Base-by-base conservation (phyloP, 2,797 vertebrate genomes). In the Diplodus puntazzo region DNA sequence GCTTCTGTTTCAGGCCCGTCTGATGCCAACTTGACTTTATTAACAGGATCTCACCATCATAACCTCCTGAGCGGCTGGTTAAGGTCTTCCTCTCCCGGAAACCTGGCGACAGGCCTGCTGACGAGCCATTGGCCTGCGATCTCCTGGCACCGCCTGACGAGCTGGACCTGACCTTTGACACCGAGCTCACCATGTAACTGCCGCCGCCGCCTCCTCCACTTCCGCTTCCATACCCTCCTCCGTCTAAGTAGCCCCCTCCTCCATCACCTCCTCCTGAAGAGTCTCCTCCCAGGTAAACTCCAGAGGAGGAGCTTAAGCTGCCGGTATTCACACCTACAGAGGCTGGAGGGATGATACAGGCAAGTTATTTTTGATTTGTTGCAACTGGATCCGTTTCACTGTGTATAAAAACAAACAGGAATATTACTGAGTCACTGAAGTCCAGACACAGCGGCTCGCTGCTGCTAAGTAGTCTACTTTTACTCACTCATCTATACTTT, bases 21-120 rank as follows among this genome's bases (percentile, higher is more conserved):
- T 9, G 54, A 69, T 79, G 73, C 69, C 77, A 83, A 67, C 53
- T 42, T 60, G 20, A 18, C 67, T 65, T 72, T 42, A 65, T 61
- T 34, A 20, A 58, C 45, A 58, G 75, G 42, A 30, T 64, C 89
- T 88, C 96, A 99, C 98, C 98, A 86, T 99, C 98, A 0, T 99
- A 99, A 2, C 96, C 94, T 80, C 94, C 97, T 27, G 97, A 97
- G 88, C 95, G 97, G 82, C 73, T 95, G 64, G 92, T 69, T 43
- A 94, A 90, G 9, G 67, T 90, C 93, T 97, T 99, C 92, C 97
- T 97, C 86, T 99, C 98, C 46, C 91, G 82, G 75, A 97, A 97
- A 63, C 79, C 92, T 65, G 98, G 96, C 23, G 98, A 98, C 82
- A 95, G 92, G 79, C 96, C 94, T 73, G 96, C 93, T 66, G 97